phyloP scores from a whole-genome alignment of 2,797 vertebrate genomes.

The Myotis myotis region DNA sequence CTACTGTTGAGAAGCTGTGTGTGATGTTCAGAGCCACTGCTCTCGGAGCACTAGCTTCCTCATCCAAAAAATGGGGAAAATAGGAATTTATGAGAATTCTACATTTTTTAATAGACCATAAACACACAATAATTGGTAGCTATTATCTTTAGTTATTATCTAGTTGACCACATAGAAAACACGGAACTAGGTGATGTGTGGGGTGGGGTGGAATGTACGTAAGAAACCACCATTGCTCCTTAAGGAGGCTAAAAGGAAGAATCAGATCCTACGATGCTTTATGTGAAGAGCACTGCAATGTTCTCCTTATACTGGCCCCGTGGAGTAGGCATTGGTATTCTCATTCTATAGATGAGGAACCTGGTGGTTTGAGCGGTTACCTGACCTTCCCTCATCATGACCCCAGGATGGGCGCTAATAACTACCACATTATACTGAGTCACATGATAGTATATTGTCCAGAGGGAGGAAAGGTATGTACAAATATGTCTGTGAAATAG shows the following conservation, averaged over 20 bases:
- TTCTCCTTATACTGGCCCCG: background rate
- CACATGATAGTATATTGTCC: background rate
- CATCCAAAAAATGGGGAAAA: background rate
- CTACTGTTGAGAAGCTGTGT: background rate
- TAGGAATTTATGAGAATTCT: background rate
- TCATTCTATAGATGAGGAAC: background rate
- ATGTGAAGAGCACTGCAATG: no score
- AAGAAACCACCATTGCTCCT: background rate
- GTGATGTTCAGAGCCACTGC: background rate
- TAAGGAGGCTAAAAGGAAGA: background rate
- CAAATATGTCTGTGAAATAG: background rate
- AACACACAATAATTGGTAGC: background rate
- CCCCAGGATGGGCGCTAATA: background rate
- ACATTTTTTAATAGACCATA: background rate
- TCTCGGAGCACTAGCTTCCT: background rate
- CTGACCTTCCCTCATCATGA: background rate
- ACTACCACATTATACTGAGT: background rate
- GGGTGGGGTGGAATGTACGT: background rate
- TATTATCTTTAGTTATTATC: background rate
- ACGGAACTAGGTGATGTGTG: background rate
- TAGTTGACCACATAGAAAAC: background rate
- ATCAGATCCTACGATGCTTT: background rate
- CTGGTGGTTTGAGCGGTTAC: background rate
- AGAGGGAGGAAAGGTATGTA: background rate
- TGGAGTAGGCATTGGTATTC: background rate